Evolutionary conservation across 2,113 vertebrate species (phyloP), one percentile per base, ranked within the genome.

Genomic region (Caloenas nicobarica): DNA sequence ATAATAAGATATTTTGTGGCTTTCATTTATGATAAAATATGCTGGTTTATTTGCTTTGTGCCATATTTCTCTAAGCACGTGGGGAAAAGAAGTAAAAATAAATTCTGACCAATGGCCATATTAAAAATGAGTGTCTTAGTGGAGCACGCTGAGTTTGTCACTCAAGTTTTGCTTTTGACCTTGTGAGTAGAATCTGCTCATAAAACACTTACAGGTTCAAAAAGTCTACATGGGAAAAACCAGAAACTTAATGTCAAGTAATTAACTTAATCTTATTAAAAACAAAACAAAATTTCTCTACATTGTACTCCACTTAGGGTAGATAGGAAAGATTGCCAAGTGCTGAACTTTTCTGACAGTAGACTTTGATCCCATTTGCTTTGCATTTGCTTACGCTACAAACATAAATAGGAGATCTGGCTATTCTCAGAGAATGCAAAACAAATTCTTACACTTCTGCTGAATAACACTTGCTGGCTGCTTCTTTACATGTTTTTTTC

Each of bases 1-100:
- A 60, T 81, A 80, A 81, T 72, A 77, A 87, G 33, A 34, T 70
- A 68, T 69, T 88, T 86, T 81, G 40, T 33, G 33, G 24, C 58
- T 91, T 88, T 91, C 25, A 56, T 93, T 93, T 90, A 70, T 82
- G 87, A 38, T 88, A 91, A 89, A 87, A 77, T 86, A 78, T 48
- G 17, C 15, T 53, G 28, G 3, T 72, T 86, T 54, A 34, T 93
- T 95, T 89, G 50, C 58, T 89, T 82, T 78, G 40, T 80, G 82
- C 7, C 13, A 6, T 69, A 54, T 89, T 91, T 92, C 78, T 92
- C 33, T 58, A 77, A 54, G 53, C 36, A 23, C 51, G 23, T 11
- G 13, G 51, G 51, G 60, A 69, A 85, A 78, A 90, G 15, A 84
- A 86, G 33, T 81, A 72, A 82, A 89, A 94, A 91, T 58, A 78